Conservation (phyloP, 2,888 invertebrate genomes). For the Apamea anceps region DNA sequence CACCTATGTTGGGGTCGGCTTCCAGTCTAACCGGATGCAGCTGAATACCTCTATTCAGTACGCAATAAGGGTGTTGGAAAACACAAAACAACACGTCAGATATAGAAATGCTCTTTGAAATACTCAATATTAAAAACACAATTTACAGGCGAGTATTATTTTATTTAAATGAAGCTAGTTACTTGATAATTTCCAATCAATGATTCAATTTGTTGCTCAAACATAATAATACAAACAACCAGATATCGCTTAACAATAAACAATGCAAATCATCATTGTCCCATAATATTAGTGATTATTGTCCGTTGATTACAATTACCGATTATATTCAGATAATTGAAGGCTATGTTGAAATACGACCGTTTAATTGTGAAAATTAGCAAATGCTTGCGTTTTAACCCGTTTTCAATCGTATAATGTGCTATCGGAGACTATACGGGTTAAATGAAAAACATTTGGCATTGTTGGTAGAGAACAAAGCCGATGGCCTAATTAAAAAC, state of each 20-base stretch:
- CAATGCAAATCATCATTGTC: not conserved
- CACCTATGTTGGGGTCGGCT: too few species aligned
- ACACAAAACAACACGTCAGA: not conserved
- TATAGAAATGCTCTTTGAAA: not conserved
- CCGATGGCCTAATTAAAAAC: constrained; percentile 34
- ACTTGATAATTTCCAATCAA: not conserved
- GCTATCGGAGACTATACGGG: not conserved
- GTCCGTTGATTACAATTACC: not conserved
- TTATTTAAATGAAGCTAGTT: not conserved
- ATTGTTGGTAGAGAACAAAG: constrained; percentile 1
- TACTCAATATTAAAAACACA: not conserved
- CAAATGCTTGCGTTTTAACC: constrained; percentile 34
- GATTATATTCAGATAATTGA: constrained; percentile 24
- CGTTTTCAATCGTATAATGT: constrained; percentile 11
- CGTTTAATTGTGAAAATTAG: constrained; percentile 28
- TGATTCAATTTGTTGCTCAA: not conserved
- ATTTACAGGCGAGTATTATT: not conserved
- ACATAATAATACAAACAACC: not conserved
- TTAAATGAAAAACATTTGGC: constrained; percentile 8
- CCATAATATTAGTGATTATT: not conserved
- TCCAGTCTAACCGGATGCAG: too few species aligned
- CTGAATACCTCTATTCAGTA: too few species aligned
- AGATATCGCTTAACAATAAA: constrained; percentile 10
- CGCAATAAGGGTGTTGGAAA: too few species aligned
- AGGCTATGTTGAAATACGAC: constrained; percentile 14